These are phyloP conservation scores for Leptestheria dahalacensis DNA, from an alignment of 1,140 invertebrate species.

Conservation along the genomic window DNA sequence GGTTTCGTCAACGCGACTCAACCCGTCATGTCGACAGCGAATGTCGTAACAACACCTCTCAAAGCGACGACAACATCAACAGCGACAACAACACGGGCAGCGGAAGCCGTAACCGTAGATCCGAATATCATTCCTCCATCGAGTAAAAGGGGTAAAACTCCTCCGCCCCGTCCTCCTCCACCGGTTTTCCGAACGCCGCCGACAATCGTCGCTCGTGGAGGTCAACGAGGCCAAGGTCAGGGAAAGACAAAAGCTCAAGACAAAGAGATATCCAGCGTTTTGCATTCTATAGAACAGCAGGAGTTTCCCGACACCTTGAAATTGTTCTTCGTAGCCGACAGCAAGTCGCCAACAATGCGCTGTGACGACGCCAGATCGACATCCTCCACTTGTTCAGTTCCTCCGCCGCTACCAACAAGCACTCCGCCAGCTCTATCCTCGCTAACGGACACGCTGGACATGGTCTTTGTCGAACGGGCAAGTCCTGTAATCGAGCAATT, in stretches of 20 bases:
- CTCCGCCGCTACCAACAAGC: background rate
- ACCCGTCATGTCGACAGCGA: too few species aligned
- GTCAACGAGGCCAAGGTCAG: background rate
- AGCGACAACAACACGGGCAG: background rate
- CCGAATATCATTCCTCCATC: background rate
- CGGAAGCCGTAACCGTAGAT: background rate
- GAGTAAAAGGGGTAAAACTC: constrained; percentile 1
- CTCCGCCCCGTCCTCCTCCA: constrained; percentile 11
- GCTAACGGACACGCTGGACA: background rate
- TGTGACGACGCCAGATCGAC: background rate
- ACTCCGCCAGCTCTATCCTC: background rate
- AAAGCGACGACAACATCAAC: background rate
- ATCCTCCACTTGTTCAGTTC: background rate
- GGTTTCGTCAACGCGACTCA: too few species aligned
- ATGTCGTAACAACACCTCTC: too few species aligned
- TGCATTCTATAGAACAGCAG: background rate
- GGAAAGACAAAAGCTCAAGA: background rate
- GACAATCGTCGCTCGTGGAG: background rate
- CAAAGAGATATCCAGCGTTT: too few species aligned
- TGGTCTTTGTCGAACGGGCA: background rate
- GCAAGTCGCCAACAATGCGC: background rate
- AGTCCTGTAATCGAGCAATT: background rate
- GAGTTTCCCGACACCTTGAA: constrained; percentile 4
- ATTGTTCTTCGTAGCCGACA: background rate
- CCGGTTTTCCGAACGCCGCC: background rate